A percentile compares a stretch with the other conserved stretches of the same genome.
Evolutionary conservation across 2,797 vertebrate genomes (phyloP).

Genomic region (Leptodactylus fallax): DNA sequence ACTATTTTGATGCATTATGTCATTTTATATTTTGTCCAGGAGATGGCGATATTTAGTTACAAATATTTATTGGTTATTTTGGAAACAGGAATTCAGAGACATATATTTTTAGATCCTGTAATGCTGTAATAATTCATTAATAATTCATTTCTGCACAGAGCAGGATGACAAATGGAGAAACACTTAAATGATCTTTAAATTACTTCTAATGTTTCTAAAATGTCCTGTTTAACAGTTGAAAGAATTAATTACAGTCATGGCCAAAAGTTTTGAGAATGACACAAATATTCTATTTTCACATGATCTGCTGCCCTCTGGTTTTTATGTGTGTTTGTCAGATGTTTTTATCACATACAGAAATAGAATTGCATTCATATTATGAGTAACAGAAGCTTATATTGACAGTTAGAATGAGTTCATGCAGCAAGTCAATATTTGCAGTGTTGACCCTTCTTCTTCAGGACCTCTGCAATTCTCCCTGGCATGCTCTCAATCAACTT

Average conservation of each 20-base stretch:
- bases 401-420: no score
- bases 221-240: background rate
- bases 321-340: no score
- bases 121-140: background rate
- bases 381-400: no score
- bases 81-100: background rate
- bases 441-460: no score
- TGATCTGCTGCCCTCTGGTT: no score
- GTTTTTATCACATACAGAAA: no score
- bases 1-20: background rate
- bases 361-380: no score
- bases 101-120: background rate
- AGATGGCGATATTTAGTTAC: conserved; percentile 7
- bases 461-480: no score
- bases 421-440: no score
- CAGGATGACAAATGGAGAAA: background rate
- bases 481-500: no score
- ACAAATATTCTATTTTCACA: no score
- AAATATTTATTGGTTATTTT: background rate
- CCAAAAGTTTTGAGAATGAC: no score
- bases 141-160: background rate
- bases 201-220: background rate
- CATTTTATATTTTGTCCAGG: background rate
- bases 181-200: background rate
- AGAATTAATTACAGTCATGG: background rate